Conservation (phyloP, 2,888 invertebrate genomes). For the Carcina quercana region DNA sequence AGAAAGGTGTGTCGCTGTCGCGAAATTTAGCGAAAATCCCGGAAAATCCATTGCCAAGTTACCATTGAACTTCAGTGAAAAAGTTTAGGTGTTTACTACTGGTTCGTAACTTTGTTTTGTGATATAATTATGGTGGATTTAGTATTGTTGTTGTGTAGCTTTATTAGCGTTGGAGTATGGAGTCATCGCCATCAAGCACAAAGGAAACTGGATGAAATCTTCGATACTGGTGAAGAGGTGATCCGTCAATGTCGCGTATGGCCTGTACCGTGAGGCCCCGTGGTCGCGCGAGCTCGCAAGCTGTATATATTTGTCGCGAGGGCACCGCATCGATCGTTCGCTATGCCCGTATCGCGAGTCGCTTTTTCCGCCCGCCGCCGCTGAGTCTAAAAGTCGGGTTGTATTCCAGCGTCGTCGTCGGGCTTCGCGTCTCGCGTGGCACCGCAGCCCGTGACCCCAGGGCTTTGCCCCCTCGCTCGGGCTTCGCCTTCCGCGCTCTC, state of each 20-base stretch:
- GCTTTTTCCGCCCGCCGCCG: conserved; percentile 41
- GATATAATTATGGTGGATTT: conserved; percentile 67
- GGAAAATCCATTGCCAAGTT: conserved; percentile 45
- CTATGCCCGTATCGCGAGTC: conserved; percentile 29
- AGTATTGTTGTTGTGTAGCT: conserved; percentile 59
- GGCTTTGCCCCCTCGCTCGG: conserved; percentile 34
- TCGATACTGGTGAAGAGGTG: conserved; percentile 24
- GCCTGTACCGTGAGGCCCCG: conserved; percentile 57
- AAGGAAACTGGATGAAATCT: conserved; percentile 14
- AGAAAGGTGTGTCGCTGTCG: conserved; percentile 68
- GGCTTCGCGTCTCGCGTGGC: conserved; percentile 60
- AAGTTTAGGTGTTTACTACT: conserved; percentile 64
- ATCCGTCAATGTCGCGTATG: conserved; percentile 37
- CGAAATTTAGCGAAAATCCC: conserved; percentile 43
- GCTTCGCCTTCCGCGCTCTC: conserved; percentile 32
- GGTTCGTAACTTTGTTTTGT: conserved; percentile 73
- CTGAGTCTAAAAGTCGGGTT: conserved; percentile 62
- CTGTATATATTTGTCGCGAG: conserved; percentile 61
- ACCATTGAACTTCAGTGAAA: conserved; percentile 65
- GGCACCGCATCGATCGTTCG: conserved; percentile 52
- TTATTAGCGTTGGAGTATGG: conserved; percentile 23
- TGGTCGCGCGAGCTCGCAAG: conserved; percentile 57
- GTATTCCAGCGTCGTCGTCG: conserved; percentile 63
- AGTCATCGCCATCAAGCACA: conserved; percentile 13
- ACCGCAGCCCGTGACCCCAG: conserved; percentile 32